phyloP scores from a whole-genome alignment of 2,888 invertebrate genomes.

The Cacoxenus indagator region DNA sequence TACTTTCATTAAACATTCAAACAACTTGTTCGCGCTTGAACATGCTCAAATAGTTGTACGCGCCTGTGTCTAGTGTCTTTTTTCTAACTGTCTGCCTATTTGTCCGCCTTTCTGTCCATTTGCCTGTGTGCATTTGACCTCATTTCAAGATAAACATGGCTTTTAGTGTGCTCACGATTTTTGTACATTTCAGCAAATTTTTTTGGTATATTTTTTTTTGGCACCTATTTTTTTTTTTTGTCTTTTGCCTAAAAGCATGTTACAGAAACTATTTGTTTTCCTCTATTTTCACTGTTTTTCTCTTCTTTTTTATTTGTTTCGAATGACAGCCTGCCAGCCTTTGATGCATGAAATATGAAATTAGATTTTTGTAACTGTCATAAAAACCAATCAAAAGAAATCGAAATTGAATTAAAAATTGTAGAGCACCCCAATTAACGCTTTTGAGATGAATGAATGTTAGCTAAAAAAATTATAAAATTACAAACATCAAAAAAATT shows the following conservation, averaged over 20 bases:
- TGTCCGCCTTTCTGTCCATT: not conserved
- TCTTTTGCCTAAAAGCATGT: no score
- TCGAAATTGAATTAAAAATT: no score
- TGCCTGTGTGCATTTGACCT: slow-evolving; percentile 11
- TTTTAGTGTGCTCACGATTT: slow-evolving; percentile 1
- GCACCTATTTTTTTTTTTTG: not conserved
- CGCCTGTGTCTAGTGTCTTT: no score
- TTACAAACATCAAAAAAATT: no score
- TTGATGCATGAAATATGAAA: not conserved
- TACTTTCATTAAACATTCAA: slow-evolving; percentile 19
- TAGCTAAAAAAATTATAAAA: no score
- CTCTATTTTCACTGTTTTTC: slow-evolving; percentile 3
- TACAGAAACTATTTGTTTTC: not conserved
- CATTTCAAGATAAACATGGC: slow-evolving; percentile 6
- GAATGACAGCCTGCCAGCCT: not conserved
- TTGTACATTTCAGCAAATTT: not conserved
- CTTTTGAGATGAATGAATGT: no score
- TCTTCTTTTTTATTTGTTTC: slow-evolving; percentile 25
- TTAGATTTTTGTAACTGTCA: not conserved
- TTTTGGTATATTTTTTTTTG: not conserved
- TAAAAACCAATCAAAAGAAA: not conserved
- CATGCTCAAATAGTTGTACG: slow-evolving; percentile 13
- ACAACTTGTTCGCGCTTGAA: slow-evolving; percentile 17
- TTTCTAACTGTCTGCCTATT: not conserved
- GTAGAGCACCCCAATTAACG: no score